Evolutionary conservation across 2,797 vertebrate genomes (phyloP), one percentile per base, ranked within the genome.

Genomic region (Spinibarbus caldwelli): DNA sequence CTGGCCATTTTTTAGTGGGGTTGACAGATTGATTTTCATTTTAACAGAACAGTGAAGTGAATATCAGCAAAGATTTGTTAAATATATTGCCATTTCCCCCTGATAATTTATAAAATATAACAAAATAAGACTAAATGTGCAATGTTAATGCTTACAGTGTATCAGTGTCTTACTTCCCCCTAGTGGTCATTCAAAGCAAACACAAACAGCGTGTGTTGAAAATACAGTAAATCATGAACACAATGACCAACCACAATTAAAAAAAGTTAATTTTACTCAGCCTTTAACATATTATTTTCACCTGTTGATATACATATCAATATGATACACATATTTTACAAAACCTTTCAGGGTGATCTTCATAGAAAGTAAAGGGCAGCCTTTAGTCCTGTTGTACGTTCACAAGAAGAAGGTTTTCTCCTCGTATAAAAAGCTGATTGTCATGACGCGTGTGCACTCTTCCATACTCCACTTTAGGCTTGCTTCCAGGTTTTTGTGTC

Each of bases 351-450:
- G 19, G 10, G 2, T 71, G 19, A 29, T 57, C 31, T 62, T 2
- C 4, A 49, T 49, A 29, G 11, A 72, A 59, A 64, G 26, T 26
- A 49, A 1, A 11, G 11, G 38, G n/a, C 2, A 43, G 31, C 21
- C 4, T 23, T 66, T 49, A 87, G 7, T 85, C 73, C 17, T 43
- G 73, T 15, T 84, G 84, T 43, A 97, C 94, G 89, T 98, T 97
- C 12, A 99, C 96, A 87, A 99, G 95, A 88, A 99, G 90, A 38
- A 99, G 93, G 62, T 96, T 99, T 92, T 99, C 98, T 0, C 98
- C 98, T 29, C 98, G 95, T 90, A 99, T 97, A 86, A 99, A 99
- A 47, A 99, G 96, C 93, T 99, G 98, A 91, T 97, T 98, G 84
- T 99, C 95, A 89, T 99, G 98, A 5, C 98, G 96, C 0, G 93